A percentile compares a stretch with the other conserved stretches of the same genome.
Conservation (phyloP, 2,888 invertebrate species). For the Spilosoma lubricipeda region DNA sequence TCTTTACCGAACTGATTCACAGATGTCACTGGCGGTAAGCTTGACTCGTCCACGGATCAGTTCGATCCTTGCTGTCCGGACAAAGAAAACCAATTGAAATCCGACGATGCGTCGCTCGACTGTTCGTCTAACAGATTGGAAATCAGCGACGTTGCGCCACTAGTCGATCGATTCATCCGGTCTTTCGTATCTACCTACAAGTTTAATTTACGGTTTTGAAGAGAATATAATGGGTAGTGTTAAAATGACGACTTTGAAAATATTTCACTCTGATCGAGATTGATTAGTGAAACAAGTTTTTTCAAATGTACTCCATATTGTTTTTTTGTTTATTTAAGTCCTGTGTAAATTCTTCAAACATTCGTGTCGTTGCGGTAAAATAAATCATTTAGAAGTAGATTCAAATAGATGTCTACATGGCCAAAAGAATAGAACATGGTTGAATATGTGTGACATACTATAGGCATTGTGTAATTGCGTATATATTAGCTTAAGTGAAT, state of each 20-base stretch:
- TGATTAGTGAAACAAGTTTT: slow-evolving; percentile 1
- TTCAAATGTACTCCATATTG: background rate
- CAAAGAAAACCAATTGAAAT: slow-evolving; percentile 83
- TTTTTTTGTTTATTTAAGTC: background rate
- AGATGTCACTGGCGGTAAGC: slow-evolving; percentile 58
- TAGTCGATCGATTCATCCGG: slow-evolving; percentile 60
- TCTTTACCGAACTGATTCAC: slow-evolving; percentile 60
- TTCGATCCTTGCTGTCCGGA: slow-evolving; percentile 65
- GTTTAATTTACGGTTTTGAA: slow-evolving; percentile 83
- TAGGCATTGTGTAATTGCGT: background rate
- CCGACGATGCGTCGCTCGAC: slow-evolving; percentile 54
- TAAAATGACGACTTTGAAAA: slow-evolving; percentile 69
- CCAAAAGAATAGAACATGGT: background rate
- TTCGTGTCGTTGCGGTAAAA: background rate
- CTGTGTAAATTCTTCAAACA: background rate
- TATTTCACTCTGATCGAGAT: slow-evolving; percentile 48
- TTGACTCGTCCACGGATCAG: slow-evolving; percentile 61
- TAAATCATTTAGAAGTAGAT: background rate
- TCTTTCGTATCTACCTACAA: slow-evolving; percentile 68
- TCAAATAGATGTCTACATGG: background rate
- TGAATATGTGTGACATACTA: background rate
- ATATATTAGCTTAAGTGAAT: background rate
- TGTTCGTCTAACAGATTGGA: slow-evolving; percentile 50
- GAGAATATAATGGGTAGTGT: slow-evolving; percentile 79
- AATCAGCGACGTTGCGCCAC: slow-evolving; percentile 57